These are phyloP conservation scores for Linurgus olivaceus DNA, from an alignment of 2,797 vertebrate species.

Conservation along the genomic window DNA sequence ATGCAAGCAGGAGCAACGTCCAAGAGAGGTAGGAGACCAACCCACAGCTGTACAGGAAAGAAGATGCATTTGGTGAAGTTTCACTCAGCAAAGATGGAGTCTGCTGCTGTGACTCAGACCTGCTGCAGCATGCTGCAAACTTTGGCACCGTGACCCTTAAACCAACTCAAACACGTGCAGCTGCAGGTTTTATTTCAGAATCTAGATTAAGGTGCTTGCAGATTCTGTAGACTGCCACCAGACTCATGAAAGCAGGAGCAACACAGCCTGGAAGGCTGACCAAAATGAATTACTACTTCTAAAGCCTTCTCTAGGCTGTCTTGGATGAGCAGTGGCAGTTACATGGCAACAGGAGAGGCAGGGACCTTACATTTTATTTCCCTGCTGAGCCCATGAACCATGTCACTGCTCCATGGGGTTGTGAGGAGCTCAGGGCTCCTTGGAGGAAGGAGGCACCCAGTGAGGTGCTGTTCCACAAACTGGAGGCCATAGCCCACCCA, in stretches of 20 bases:
- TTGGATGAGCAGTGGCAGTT: neutral
- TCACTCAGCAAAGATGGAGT: neutral
- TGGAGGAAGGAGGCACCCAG: neutral
- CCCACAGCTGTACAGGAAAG: neutral
- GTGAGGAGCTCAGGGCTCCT: neutral
- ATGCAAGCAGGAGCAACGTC: neutral
- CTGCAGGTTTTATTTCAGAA: neutral
- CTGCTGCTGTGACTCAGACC: neutral
- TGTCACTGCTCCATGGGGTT: neutral
- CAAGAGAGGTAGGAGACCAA: neutral
- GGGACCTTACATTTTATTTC: neutral
- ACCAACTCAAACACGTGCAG: neutral
- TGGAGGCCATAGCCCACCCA: accelerated
- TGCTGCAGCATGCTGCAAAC: neutral
- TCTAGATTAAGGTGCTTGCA: neutral
- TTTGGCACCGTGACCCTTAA: neutral
- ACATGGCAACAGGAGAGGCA: neutral
- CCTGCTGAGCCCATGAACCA: neutral
- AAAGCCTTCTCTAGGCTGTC: neutral
- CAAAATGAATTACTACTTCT: neutral
- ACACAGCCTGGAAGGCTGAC: neutral
- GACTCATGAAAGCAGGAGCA: neutral
- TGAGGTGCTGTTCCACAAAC: neutral
- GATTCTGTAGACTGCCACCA: neutral
- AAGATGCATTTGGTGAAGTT: neutral